Base-by-base conservation (phyloP, 2,797 vertebrate genomes). In the Brachymystax lenok region DNA sequence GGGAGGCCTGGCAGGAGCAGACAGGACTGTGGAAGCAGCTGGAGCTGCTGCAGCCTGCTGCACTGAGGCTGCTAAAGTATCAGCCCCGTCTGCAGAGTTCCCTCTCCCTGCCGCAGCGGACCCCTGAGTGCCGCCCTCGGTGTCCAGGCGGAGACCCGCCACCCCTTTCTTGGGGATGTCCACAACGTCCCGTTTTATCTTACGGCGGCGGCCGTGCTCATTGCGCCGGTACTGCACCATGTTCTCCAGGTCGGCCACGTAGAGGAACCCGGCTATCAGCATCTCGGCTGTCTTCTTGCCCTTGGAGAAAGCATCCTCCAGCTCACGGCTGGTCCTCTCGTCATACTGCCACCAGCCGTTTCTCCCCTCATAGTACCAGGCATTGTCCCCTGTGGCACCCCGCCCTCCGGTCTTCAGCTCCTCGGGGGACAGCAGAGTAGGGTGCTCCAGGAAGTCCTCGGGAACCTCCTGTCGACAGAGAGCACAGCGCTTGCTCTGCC, bases 261-360 rank as follows among this genome's bases (percentile, higher is more conserved):
- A 99, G 61, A 99, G 93, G 93, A 98, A 99, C 1, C 98, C 98
- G 17, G 98, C 98, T 28, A 99, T 99, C 67, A 99, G 93, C 98
- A 99, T 99, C 91, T 99, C 98, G 0, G 98, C 97, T 51, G 95
- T 98, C 92, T 99, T 99, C 94, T 98, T 99, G 86, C 98, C 98
- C 91, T 98, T 98, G 85, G 95, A 94, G 90, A 97, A 98, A 79
- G 98, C 98, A 79, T 99, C 98, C 94, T 99, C 98, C 87, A 99
- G 94, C 93, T 99, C 98, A 7, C 96, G 96, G 91, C 97, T 99
- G 83, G 98, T 99, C 82, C 98, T 95, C 88, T 99, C 98, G 21
- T 99, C 98, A 61, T 99, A 99, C 85, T 99, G 98, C 98, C 98
- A 99, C 98, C 98, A 99, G 75, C 98, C 98, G 27, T 99, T 99